Base-by-base conservation (phyloP, 2,888 invertebrate species). In the Euspilapteryx auroguttella region DNA sequence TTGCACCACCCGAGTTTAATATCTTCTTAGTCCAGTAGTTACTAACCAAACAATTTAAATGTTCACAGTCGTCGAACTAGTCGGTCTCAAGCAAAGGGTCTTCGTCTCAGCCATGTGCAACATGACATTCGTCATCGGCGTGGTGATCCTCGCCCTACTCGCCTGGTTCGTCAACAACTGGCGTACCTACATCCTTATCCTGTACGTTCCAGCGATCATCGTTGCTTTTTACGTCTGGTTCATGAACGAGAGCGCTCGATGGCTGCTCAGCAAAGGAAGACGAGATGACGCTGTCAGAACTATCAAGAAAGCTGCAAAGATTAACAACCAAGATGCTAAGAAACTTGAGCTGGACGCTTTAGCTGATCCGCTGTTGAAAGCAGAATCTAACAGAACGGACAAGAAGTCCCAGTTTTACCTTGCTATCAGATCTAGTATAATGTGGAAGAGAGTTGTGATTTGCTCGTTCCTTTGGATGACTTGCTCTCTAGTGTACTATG, bases 381-480 rank as follows among this genome's bases (percentile, higher is more conserved):
- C 48, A 0, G 49, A 63, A 12, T 59, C 53, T 33, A 58, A 59
- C 28, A 52, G 53, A 1, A 41, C 37, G 1, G 62, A 69, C 34
- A 68, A 64, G 27, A 58, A 55, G 32, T 65, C 76, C 0, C 71
- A 73, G 30, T 44, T 75, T 3, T 55, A 48, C 2, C 76, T 79
- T 39, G 78, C 83, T 5, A 45, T 83, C 21, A 68, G 73, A 17
- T 81, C 82, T 0, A 59, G 57, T 27, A 76, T 78, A 14, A 73
- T 86, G 14, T 65, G 82, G 47, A 58, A 80, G 24, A 64, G 86
- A 27, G 44, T 85, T 32, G 29, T 82, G 14, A 82, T 83, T 26
- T 87, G 87, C 35, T 86, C 85, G 10, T 81, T 88, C 40, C 79
- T 87, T 40, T 89, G 89, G 89, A 79, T 88, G 40, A 85, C 88